phyloP scores from a whole-genome alignment of 35 echinoderm and acorn worm species.

The Patiria miniata region DNA sequence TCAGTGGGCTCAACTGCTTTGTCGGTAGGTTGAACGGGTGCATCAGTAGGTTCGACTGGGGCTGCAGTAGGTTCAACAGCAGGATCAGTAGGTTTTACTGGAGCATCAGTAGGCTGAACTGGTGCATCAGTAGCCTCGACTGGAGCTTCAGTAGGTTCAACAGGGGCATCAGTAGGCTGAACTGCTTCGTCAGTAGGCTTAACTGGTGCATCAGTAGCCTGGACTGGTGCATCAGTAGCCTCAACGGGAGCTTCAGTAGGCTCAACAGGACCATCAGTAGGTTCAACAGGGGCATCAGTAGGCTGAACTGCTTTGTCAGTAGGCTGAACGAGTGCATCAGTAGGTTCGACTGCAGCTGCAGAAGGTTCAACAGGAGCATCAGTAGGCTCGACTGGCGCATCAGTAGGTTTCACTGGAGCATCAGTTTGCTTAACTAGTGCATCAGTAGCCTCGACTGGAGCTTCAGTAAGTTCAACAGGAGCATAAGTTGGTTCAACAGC shows the following conservation, averaged over 20 bases:
- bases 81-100: background rate
- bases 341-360: background rate
- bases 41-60: background rate
- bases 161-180: background rate
- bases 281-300: background rate
- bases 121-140: background rate
- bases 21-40: background rate
- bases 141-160: background rate
- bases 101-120: too few species aligned
- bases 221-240: background rate
- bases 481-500: background rate
- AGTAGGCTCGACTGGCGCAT: background rate
- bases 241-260: background rate
- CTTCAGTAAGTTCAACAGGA: background rate
- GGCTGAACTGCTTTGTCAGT: background rate
- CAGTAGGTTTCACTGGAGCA: background rate
- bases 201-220: background rate
- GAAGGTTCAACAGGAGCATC: background rate
- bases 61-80: background rate
- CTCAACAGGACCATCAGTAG: background rate
- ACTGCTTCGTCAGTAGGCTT: background rate
- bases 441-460: background rate
- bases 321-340: background rate
- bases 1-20: too few species aligned
- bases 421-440: background rate